Evolutionary conservation across 2,113 vertebrate species (phyloP), one percentile per base, ranked within the genome.

Genomic region (Pterophyllum scalare): DNA sequence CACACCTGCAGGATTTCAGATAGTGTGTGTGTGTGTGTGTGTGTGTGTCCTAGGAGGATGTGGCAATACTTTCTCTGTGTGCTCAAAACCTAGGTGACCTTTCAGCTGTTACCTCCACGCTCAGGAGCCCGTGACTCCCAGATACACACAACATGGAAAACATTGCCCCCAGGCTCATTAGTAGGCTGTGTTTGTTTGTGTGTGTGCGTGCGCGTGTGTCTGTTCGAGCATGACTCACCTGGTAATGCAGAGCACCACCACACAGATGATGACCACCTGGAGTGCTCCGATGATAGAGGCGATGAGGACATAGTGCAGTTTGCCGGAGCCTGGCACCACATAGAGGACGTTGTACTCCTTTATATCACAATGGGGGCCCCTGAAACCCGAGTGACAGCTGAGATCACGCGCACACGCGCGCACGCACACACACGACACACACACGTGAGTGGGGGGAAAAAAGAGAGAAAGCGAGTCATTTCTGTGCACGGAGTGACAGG

Each of bases 331-430:
- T 0, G 98, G 98, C 82, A 99, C 98, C 91, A 99, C 98, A 0
- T 99, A 99, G 65, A 99, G 96, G 88, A 99, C 98, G 88, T 98
- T 99, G 96, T 99, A 99, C 95, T 99, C 98, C 92, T 99, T 99
- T 89, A 97, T 98, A 94, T 99, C 99, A 95, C 98, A 99, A 95
- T 98, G 97, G 88, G 97, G 97, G 78, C 99, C 99, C 94, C 97
- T 98, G 83, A 98, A 99, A 81, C 98, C 98, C 1, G 98, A 97
- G 93, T 99, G 97, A 81, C 98, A 99, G 93, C 98, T 99, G 95
- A 75, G 26, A 95, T 31, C 79, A 43, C 56, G 57, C 60, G 78
- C 49, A 79, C 75, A 82, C 77, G 82, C 59, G 57, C 46, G 22
- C 70, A 74, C 58, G 77, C 65, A 59, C 20, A 43, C 31, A 28